phyloP scores from a whole-genome alignment of 2,797 vertebrate species.

The Echeneis naucrates region DNA sequence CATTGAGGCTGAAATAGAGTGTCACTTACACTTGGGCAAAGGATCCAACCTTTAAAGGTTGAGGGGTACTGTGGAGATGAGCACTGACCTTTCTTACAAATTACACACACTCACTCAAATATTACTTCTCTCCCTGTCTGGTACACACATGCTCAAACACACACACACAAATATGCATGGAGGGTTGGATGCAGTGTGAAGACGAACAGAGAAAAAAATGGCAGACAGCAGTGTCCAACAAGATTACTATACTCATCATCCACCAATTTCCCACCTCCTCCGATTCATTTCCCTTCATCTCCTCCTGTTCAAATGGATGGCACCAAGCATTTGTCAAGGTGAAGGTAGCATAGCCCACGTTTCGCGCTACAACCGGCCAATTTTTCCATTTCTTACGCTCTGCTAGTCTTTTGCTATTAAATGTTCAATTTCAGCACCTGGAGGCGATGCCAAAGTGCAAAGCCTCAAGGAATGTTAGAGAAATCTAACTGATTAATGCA shows the following conservation, averaged over 20 bases:
- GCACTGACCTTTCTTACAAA: constrained; percentile 81
- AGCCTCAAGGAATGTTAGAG: constrained; percentile 51
- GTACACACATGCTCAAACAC: too few species aligned
- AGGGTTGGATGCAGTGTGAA: constrained; percentile 41
- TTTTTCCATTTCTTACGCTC: constrained; percentile 75
- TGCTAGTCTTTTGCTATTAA: constrained; percentile 69
- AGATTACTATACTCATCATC: constrained; percentile 84
- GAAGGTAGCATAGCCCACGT: constrained; percentile 67
- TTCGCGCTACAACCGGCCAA: constrained; percentile 66
- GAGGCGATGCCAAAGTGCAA: constrained; percentile 68
- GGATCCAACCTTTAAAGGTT: constrained; percentile 85
- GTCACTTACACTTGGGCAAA: constrained; percentile 80
- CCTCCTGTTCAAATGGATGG: constrained; percentile 69
- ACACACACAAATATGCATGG: constrained; percentile 50
- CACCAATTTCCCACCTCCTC: constrained; percentile 67
- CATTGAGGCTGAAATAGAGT: constrained; percentile 63
- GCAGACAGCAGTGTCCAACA: constrained; percentile 79
- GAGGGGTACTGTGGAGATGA: constrained; percentile 79
- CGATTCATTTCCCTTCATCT: constrained; percentile 76
- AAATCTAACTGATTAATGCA: constrained; percentile 71
- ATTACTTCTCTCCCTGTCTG: neutral
- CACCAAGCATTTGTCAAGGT: constrained; percentile 81
- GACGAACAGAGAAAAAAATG: constrained; percentile 72
- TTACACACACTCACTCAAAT: constrained; percentile 52
- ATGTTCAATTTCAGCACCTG: constrained; percentile 69